phyloP scores from a whole-genome alignment of 2,113 vertebrate species.

The Neogale vison region DNA sequence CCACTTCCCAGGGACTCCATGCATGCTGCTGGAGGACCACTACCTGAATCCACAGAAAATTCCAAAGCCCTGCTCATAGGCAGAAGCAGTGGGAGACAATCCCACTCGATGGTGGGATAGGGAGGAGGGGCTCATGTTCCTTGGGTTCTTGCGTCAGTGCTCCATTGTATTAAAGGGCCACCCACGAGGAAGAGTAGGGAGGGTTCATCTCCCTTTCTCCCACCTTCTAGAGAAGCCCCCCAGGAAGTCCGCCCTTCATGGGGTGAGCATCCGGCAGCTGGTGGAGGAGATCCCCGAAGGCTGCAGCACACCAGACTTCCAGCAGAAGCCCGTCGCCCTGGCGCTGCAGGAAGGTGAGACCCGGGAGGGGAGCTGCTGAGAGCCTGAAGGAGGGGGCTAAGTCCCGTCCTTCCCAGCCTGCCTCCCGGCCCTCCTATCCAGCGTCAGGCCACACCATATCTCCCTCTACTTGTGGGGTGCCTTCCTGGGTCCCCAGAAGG shows the following conservation, averaged over 20 bases:
- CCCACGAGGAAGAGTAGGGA: accelerated
- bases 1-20: not conserved
- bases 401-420: not conserved
- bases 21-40: not conserved
- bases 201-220: not conserved
- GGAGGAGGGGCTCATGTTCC: not conserved
- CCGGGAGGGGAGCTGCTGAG: not conserved
- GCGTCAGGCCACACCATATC: not conserved
- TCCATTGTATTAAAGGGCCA: not conserved
- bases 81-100: no score
- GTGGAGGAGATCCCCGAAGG: constrained; percentile 86
- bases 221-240: constrained; percentile 71
- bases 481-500: not conserved
- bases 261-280: constrained; percentile 88
- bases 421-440: not conserved
- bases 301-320: constrained; percentile 88
- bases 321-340: constrained; percentile 84
- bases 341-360: constrained; percentile 88
- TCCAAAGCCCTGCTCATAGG: not conserved
- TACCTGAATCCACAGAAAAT: not conserved
- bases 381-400: no score
- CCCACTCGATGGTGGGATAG: not conserved
- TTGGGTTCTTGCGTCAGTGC: not conserved
- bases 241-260: constrained; percentile 86
- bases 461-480: not conserved